phyloP scores from a whole-genome alignment of 1,140 invertebrate genomes.

The Musca domestica region DNA sequence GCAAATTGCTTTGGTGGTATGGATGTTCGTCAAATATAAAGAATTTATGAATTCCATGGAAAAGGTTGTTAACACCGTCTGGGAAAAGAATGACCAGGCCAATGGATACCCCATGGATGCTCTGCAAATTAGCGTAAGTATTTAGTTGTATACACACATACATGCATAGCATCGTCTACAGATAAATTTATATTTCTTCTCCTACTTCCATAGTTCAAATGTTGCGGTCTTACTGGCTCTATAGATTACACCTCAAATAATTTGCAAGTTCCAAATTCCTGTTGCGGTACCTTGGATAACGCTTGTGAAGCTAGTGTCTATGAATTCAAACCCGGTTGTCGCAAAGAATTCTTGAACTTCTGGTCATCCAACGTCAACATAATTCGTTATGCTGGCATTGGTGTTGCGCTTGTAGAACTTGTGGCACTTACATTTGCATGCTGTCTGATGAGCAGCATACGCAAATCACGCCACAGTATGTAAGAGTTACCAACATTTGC shows the following conservation, averaged over 20 bases:
- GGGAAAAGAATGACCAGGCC: slow-evolving; percentile 35
- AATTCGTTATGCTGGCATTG: slow-evolving; percentile 64
- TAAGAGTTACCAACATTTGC: not conserved
- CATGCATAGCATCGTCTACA: too few relatives aligned
- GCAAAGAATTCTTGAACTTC: slow-evolving; percentile 45
- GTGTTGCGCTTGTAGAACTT: slow-evolving; percentile 59
- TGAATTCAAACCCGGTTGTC: slow-evolving; percentile 54
- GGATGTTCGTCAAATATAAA: slow-evolving; percentile 58
- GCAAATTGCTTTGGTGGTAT: slow-evolving; percentile 63
- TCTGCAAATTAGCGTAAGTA: slow-evolving; percentile 43
- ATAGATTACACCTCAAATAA: slow-evolving; percentile 48
- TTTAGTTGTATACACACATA: too few relatives aligned
- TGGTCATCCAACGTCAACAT: slow-evolving; percentile 57
- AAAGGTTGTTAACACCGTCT: slow-evolving; percentile 51
- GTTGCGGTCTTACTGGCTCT: slow-evolving; percentile 59
- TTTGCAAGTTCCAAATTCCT: slow-evolving; percentile 46
- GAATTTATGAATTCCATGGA: slow-evolving; percentile 54
- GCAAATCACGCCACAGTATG: slow-evolving; percentile 37
- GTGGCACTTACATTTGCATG: slow-evolving; percentile 41
- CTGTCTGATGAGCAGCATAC: slow-evolving; percentile 61
- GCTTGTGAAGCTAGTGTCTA: slow-evolving; percentile 37
- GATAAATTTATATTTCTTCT: not conserved
- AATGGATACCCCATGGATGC: slow-evolving; percentile 39
- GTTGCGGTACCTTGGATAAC: slow-evolving; percentile 49
- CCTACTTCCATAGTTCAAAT: slow-evolving; percentile 57